A percentile compares a stretch with the other conserved stretches of the same genome.
Evolutionary conservation across 2,113 vertebrate species (phyloP).

Genomic region (Colius striatus): DNA sequence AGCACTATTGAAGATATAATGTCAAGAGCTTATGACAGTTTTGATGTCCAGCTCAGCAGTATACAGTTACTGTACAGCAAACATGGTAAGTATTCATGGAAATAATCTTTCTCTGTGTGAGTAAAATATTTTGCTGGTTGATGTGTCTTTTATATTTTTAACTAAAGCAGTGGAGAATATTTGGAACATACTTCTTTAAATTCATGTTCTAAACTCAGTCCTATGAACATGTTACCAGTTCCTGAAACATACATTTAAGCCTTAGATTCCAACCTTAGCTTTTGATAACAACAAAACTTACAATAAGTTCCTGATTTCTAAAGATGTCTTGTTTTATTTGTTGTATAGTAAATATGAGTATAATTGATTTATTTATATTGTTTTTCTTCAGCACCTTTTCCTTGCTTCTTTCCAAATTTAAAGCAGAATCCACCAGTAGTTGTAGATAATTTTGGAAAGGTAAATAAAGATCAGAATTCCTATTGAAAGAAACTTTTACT

Average conservation of each 20-base stretch:
- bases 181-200: not conserved
- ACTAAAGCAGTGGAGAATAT: not conserved
- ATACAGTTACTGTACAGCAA: conserved; percentile 93
- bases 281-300: not conserved
- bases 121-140: not conserved
- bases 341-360: not conserved
- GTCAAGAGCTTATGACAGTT: conserved; percentile 93
- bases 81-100: conserved; percentile 78
- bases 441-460: not conserved
- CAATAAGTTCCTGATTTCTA: not conserved
- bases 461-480: not conserved
- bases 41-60: conserved; percentile 91
- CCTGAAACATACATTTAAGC: not conserved
- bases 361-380: not conserved
- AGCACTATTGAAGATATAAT: conserved; percentile 93
- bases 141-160: not conserved
- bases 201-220: not conserved
- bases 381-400: not conserved
- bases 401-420: not conserved
- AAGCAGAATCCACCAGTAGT: not conserved
- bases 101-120: not conserved
- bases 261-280: not conserved
- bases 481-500: not conserved
- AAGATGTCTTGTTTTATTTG: not conserved
- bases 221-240: rapidly evolving